Evolutionary conservation across 1,140 invertebrate species (phyloP), one percentile per base, ranked within the genome.

Genomic region (Lethocerus indicus): DNA sequence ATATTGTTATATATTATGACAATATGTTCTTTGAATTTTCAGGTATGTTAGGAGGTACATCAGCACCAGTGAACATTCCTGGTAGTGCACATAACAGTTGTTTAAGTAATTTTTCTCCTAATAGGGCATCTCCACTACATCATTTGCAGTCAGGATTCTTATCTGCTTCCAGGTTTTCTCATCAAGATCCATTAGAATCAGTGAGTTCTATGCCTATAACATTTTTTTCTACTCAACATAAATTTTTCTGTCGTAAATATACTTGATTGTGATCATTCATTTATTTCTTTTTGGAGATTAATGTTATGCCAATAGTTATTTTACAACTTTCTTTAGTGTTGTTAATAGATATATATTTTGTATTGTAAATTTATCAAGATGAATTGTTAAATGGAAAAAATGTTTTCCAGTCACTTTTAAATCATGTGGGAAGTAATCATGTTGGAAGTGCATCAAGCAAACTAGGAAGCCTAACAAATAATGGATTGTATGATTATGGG

Each of bases 51-150:
- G 75, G 75, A 54, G n/a, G n/a, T n/a, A 81, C 78, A 61, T 89
- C 87, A 36, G 83, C 86, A 40, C 88, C 89, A 42, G 87, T 93
- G 40, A 90, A 89, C 70, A 93, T 93, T 66, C 88, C 88, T 50
- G 64, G 65, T 49, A 73, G 71, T 4, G 67, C 71, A 29, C 63
- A 57, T 49, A 51, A 50, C 39, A 51, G 50, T 7, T 23, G 49
- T 26, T 46, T 49, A 78, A 68, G 71, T 39, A 74, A 75, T 60
- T 82, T 81, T 65, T 81, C 79, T 48, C 79, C 80, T 35, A 75
- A 74, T 16, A 74, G 71, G 16, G 76, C 73, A 47, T 81, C 78
- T 52, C 79, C 79, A 20, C 61, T 81, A 51, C 76, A 79, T 57
- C 69, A 71, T 56, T 62, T 76, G 52, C 72, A 75, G 54, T 70